phyloP scores from a whole-genome alignment of 1,140 invertebrate genomes.

The Euwallacea fornicatus region DNA sequence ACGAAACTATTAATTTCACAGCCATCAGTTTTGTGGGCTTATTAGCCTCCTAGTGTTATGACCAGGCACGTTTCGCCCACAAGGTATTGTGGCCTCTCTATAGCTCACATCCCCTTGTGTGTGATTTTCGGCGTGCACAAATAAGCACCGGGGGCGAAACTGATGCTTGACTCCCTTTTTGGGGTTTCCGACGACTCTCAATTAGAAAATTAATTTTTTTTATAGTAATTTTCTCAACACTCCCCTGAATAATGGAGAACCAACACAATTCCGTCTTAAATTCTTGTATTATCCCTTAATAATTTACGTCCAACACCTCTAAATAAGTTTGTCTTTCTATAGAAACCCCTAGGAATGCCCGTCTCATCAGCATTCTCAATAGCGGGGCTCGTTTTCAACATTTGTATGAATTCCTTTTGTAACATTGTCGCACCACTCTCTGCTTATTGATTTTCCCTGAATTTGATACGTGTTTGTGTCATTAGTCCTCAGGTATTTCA shows the following conservation, averaged over 20 bases:
- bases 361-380: conserved; percentile 9
- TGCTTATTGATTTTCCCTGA: conserved; percentile 34
- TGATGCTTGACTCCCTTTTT: background rate
- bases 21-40: conserved; percentile 37
- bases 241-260: too few relatives aligned
- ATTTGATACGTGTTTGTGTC: conserved; percentile 23
- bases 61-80: conserved; percentile 46
- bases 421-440: conserved; percentile 29
- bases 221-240: background rate
- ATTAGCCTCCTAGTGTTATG: conserved; percentile 45
- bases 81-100: conserved; percentile 35
- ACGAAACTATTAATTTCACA: conserved; percentile 40
- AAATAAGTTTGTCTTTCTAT: conserved; percentile 19
- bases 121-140: conserved; percentile 21
- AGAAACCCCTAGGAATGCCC: conserved; percentile 25
- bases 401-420: conserved; percentile 40
- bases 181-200: background rate
- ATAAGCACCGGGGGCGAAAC: conserved; percentile 15
- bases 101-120: conserved; percentile 20
- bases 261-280: background rate
- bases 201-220: background rate
- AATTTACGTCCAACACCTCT: conserved; percentile 10
- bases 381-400: conserved; percentile 37
- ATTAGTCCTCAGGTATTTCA: too few relatives aligned
- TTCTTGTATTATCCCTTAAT: background rate